Conservation (phyloP, 1,140 invertebrate species). For the Cherax destructor region DNA sequence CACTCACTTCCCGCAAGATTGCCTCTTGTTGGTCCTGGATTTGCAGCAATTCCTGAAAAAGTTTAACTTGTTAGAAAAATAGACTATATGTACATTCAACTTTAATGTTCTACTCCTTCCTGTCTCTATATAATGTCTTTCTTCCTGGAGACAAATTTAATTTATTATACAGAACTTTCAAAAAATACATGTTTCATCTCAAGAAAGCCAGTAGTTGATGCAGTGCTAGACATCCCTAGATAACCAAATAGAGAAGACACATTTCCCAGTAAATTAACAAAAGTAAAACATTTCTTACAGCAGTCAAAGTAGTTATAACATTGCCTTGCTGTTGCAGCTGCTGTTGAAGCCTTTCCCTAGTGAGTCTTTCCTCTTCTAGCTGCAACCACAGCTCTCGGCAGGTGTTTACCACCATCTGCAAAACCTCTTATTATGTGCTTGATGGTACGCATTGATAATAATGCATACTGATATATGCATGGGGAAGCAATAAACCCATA, state of each 20-base stretch:
- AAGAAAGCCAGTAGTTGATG: too few relatives aligned
- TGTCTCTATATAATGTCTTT: too few relatives aligned
- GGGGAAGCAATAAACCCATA: too few relatives aligned
- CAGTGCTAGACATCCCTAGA: too few relatives aligned
- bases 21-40: constrained; percentile 70
- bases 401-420: constrained; percentile 69
- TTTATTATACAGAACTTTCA: too few relatives aligned
- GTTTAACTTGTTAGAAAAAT: neutral
- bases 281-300: constrained; percentile 40
- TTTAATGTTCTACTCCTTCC: too few relatives aligned
- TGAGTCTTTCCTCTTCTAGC: constrained; percentile 66
- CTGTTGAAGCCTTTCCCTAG: constrained; percentile 61
- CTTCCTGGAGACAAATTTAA: too few relatives aligned
- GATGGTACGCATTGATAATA: neutral
- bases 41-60: constrained; percentile 64
- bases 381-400: constrained; percentile 69
- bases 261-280: neutral
- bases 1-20: constrained; percentile 67
- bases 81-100: too few relatives aligned
- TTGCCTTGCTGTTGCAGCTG: constrained; percentile 69
- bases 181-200: too few relatives aligned
- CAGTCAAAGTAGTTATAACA: constrained; percentile 66
- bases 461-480: too few relatives aligned
- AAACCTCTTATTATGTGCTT: neutral
- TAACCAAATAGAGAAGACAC: neutral